Evolutionary conservation across 2,888 invertebrate genomes (phyloP).

Genomic region (Parascotia fuliginaria): DNA sequence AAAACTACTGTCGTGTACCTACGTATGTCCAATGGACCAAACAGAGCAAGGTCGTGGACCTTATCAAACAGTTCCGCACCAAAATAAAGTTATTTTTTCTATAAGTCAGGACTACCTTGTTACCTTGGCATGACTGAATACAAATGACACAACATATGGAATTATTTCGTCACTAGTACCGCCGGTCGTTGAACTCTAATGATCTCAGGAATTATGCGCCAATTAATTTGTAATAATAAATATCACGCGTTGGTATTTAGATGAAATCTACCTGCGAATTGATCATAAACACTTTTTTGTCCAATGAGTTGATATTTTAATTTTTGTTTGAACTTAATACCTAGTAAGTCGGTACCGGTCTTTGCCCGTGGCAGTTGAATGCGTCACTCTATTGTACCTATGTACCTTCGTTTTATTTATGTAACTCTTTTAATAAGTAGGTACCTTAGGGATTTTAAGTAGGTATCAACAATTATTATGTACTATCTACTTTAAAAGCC

Average conservation of each 20-base stretch:
- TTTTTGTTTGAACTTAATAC: slow-evolving; percentile 12
- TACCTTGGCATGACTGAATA: slow-evolving; percentile 64
- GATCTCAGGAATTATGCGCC: slow-evolving; percentile 50
- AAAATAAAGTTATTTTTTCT: slow-evolving; percentile 51
- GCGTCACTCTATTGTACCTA: background rate
- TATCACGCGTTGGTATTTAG: slow-evolving; percentile 36
- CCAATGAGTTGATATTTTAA: slow-evolving; percentile 28
- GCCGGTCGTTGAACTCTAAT: slow-evolving; percentile 69
- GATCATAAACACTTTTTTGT: slow-evolving; percentile 54
- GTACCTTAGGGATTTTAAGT: too few relatives aligned
- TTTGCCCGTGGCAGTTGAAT: background rate
- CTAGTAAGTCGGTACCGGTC: too few relatives aligned
- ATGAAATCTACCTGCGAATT: slow-evolving; percentile 14
- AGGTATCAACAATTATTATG: too few relatives aligned
- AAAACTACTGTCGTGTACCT: slow-evolving; percentile 28
- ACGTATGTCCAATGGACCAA: slow-evolving; percentile 44
- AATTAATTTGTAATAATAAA: slow-evolving; percentile 45
- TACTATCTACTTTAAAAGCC: too few relatives aligned
- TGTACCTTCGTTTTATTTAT: too few relatives aligned
- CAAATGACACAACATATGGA: slow-evolving; percentile 74
- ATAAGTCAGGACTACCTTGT: slow-evolving; percentile 54
- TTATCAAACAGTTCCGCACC: slow-evolving; percentile 59
- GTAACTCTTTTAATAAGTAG: too few relatives aligned
- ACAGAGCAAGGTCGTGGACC: slow-evolving; percentile 60
- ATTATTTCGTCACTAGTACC: slow-evolving; percentile 67